Base-by-base conservation (phyloP, 2,113 vertebrate species). In the Rhinolophus sinicus region DNA sequence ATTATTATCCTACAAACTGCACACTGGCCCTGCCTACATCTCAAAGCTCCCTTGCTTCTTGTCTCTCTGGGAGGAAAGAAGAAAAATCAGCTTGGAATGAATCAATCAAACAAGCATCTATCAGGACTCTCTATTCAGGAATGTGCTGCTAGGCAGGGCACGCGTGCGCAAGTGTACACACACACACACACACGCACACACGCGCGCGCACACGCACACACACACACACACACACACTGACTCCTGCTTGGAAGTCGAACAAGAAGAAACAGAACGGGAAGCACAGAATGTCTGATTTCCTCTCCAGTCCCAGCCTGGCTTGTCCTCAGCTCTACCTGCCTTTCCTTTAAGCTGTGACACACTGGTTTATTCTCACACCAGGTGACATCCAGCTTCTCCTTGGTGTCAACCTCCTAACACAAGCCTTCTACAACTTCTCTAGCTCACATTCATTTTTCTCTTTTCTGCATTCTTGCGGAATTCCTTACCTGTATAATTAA, bases 401-500 rank as follows among this genome's bases (percentile, higher is more conserved):
- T 12, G 0, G 38, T 73, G 95, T 84, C 95, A 60, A 18, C 67
- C 84, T 50, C 62, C 60, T 22, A 47, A 62, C 73, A 56, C n/a
- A 94, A 94, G 94, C 80, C 47, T 40, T 76, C 62, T 85, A 47
- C 33, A 38, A 87, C 81, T 83, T 86, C 78, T 77, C 33, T n/a
- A 93, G 88, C 96, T 92, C 96, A 95, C 80, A 90, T 54, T 83
- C 18, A 93, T 91, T 94, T 94, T 94, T 86, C 93, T 93, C 96
- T 97, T 96, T 96, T 94, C 88, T 96, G 75, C 75, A 94, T 94
- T 96, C 97, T 75, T 83, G 13, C 4, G 30, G 73, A 88, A 91
- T 90, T 96, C 97, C 85, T 92, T 95, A 52, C 92, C 89, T 64
- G 47, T 81, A 38, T 93, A 94, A 94, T 97, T 95, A 96, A 97